These are phyloP conservation scores for Drosophila funebris DNA, from an alignment of 1,140 invertebrate genomes.

Conservation along the genomic window DNA sequence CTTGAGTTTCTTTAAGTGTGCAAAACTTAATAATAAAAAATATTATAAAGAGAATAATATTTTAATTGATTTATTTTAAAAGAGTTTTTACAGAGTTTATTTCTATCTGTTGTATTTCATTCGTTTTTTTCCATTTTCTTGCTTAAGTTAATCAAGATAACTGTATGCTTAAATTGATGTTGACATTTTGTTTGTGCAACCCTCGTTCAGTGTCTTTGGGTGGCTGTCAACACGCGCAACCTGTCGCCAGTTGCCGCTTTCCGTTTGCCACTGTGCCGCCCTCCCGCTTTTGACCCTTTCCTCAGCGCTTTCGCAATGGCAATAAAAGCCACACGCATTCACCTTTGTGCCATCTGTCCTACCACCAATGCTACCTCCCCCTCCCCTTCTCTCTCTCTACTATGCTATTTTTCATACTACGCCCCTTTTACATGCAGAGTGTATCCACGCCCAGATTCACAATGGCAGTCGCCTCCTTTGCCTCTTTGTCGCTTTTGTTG, in stretches of 20 bases:
- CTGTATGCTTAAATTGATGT: neutral
- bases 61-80: too few relatives aligned
- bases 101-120: too few relatives aligned
- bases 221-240: constrained; percentile 68
- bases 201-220: constrained; percentile 31
- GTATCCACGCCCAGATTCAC: neutral
- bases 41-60: too few relatives aligned
- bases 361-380: neutral
- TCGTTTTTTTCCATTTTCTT: too few relatives aligned
- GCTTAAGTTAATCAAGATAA: neutral
- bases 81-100: too few relatives aligned
- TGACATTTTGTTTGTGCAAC: constrained; percentile 33
- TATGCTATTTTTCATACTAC: constrained; percentile 2
- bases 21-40: too few relatives aligned
- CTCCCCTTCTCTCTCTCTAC: neutral
- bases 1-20: too few relatives aligned
- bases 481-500: constrained; percentile 9
- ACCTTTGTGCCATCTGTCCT: constrained; percentile 41
- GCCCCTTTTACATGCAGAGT: neutral
- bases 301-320: constrained; percentile 23
- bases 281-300: neutral
- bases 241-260: constrained; percentile 62
- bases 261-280: neutral
- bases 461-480: constrained; percentile 3
- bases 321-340: constrained; percentile 75